Conservation (phyloP, 2,888 invertebrate species). For the Sminthurinus aureus region DNA sequence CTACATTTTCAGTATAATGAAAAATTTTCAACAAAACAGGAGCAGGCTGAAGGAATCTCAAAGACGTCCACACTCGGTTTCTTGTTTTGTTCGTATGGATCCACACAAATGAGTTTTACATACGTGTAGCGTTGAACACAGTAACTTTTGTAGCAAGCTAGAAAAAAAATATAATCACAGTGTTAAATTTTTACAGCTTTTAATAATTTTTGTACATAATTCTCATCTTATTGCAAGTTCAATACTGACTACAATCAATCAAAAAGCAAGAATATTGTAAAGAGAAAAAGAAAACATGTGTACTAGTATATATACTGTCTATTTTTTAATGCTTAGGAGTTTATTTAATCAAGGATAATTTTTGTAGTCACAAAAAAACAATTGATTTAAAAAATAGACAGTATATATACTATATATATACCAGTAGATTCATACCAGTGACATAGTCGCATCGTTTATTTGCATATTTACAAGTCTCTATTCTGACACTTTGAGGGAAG, state of each 20-base stretch:
- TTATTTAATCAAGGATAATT: no score
- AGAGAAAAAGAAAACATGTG: no score
- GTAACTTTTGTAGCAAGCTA: slow-evolving; percentile 58
- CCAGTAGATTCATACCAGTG: slow-evolving; percentile 55
- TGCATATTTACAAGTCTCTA: slow-evolving; percentile 62
- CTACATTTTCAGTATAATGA: slow-evolving; percentile 50
- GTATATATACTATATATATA: no score
- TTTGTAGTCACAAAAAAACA: no score
- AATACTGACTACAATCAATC: neutral
- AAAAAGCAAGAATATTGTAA: neutral
- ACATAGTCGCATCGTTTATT: slow-evolving; percentile 60
- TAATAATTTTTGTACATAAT: no score
- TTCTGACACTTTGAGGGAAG: slow-evolving; percentile 61
- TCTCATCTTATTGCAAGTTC: no score
- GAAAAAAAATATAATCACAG: neutral
- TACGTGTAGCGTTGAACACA: slow-evolving; percentile 62
- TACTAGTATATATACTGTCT: no score
- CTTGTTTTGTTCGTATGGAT: slow-evolving; percentile 60
- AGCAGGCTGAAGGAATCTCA: slow-evolving; percentile 62
- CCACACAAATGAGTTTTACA: slow-evolving; percentile 61
- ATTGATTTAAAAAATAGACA: no score
- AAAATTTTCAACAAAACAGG: slow-evolving; percentile 62
- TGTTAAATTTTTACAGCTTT: no score
- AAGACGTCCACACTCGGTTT: slow-evolving; percentile 62
- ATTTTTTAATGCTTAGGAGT: no score